Evolutionary conservation across 1,140 invertebrate species (phyloP), one percentile per base, ranked within the genome.

Genomic region (Drusus annulatus): DNA sequence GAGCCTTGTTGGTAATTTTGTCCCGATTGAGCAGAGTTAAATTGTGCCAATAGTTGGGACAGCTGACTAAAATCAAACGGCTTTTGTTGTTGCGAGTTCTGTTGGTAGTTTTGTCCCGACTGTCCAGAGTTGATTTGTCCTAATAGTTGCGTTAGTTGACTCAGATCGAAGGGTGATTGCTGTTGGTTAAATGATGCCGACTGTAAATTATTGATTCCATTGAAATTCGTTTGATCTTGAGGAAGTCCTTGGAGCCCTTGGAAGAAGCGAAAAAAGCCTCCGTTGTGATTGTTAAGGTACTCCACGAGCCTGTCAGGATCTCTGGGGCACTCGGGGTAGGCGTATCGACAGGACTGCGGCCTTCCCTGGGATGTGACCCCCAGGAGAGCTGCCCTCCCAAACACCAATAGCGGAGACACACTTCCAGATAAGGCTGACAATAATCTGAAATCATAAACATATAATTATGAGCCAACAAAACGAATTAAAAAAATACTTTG

Each of bases 251-350:
- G 56, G 16, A 88, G 85, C 25, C 91, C 90, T 77, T 91, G 92
- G 85, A 96, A 96, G 84, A 94, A 94, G 75, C 94, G 91, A 85
- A 96, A 96, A 86, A 96, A 95, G 10, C 95, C 95, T 54, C 95
- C 95, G 77, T 95, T 95, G 85, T 96, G 92, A 87, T 96, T 96
- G 87, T 96, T 96, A 62, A 96, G 88, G 85, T 96, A 96, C 85
- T 94, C 88, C 36, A 96, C 90, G 10, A 96, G 88, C 84, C 92
- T 91, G 78, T 94, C 91, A 28, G 93, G 89, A 85, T 94, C 93
- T 79, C 91, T 92, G 0, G 95, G 95, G 83, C 95, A 96, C 28
- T 91, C 90, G 0, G 93, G 91, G 82, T 95, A 96, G 3, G 93
- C 93, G 60, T 88, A 88, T 8, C 91, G 89, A 84, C 94, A 96